phyloP scores from a whole-genome alignment of 2,797 vertebrate species.

The Alauda arvensis region DNA sequence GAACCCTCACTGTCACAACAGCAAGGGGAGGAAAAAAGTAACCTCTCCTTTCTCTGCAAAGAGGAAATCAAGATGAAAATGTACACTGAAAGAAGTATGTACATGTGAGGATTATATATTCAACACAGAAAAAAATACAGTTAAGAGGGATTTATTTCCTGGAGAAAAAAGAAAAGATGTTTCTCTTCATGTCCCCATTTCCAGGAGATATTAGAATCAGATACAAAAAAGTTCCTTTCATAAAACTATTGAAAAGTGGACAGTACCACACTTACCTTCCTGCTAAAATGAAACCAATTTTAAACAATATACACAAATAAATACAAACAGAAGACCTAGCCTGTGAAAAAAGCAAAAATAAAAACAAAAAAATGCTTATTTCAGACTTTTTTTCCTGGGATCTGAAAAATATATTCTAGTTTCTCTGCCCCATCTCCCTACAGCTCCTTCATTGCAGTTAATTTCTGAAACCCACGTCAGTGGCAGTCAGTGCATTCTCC shows the following conservation, averaged over 20 bases:
- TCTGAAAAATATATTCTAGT: background rate
- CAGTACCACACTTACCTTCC: background rate
- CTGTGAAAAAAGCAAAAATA: background rate
- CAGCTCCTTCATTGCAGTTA: background rate
- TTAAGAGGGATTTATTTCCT: background rate
- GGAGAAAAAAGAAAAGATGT: background rate
- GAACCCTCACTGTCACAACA: background rate
- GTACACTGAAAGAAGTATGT: background rate
- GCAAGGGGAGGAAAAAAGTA: background rate
- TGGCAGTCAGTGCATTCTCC: background rate
- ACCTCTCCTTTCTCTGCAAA: background rate
- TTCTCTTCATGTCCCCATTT: background rate
- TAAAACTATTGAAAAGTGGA: background rate
- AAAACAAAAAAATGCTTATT: background rate
- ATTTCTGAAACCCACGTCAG: background rate
- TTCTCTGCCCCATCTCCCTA: background rate
- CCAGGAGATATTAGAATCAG: background rate
- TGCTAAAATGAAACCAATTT: background rate
- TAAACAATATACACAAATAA: background rate
- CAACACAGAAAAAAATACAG: background rate
- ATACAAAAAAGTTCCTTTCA: background rate
- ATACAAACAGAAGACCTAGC: background rate
- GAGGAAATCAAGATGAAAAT: background rate
- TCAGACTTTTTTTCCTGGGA: background rate
- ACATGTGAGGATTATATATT: background rate